Evolutionary conservation across 2,888 invertebrate species (phyloP).

Genomic region (Drosophila atroscutellata): DNA sequence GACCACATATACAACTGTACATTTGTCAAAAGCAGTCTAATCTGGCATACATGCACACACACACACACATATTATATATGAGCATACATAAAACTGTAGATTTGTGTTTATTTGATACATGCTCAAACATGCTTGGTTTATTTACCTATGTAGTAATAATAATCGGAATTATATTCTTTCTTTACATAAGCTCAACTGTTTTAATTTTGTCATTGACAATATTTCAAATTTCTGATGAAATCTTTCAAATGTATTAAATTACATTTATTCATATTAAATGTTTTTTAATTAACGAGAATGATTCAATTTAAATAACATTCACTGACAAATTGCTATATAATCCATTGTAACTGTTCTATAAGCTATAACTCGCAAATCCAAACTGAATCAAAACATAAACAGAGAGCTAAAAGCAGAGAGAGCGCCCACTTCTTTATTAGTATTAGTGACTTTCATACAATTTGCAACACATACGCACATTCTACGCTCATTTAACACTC

Average conservation of each 20-base stretch:
- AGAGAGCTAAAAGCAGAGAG: conserved; percentile 50
- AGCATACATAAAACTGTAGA: neutral
- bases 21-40: neutral
- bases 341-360: conserved; percentile 12
- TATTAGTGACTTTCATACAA: conserved; percentile 28
- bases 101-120: neutral
- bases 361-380: conserved; percentile 1
- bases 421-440: neutral
- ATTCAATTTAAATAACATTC: neutral
- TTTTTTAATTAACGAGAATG: neutral
- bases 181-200: neutral
- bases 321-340: neutral
- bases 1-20: neutral
- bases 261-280: neutral
- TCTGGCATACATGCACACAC: neutral
- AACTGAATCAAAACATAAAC: conserved; percentile 52
- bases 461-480: conserved; percentile 21
- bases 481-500: neutral
- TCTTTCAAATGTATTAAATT: neutral
- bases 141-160: neutral
- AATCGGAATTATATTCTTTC: neutral
- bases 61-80: neutral
- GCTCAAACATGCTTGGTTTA: neutral
- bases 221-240: neutral
- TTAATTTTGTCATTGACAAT: neutral